Percentiles rank a stretch among this genome's conserved stretches.
These are phyloP conservation scores for Sinohyriopsis cumingii DNA, from an alignment of 2,888 invertebrate species.

Conservation along the genomic window DNA sequence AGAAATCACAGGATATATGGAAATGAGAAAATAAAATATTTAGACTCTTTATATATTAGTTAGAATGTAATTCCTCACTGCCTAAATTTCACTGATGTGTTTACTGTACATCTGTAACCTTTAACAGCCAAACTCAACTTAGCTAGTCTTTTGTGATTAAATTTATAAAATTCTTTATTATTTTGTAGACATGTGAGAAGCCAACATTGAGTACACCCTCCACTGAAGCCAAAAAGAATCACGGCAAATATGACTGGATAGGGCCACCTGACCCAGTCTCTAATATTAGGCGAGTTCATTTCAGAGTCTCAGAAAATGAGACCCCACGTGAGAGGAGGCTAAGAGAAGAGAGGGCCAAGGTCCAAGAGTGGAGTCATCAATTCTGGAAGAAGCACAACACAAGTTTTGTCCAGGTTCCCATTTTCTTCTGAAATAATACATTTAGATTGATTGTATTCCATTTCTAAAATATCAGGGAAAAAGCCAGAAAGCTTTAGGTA, in stretches of 20 bases:
- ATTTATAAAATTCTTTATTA: background rate
- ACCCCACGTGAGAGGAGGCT: slow-evolving; percentile 79
- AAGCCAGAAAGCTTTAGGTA: no score
- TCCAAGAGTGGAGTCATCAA: slow-evolving; percentile 87
- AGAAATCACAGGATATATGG: no score
- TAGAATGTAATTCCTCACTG: no score
- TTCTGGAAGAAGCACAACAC: slow-evolving; percentile 89
- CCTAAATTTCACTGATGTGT: no score
- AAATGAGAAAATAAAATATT: no score
- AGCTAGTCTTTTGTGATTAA: no score
- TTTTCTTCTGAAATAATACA: no score
- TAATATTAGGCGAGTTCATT: slow-evolving; percentile 83
- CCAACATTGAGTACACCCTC: background rate
- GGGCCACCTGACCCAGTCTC: slow-evolving; percentile 88
- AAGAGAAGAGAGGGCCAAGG: slow-evolving; percentile 79
- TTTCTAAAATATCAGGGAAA: no score
- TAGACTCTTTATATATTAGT: no score
- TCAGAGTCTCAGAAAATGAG: slow-evolving; percentile 80
- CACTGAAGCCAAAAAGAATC: slow-evolving; percentile 8
- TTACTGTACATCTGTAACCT: no score
- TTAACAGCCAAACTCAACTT: no score
- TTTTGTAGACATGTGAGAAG: slow-evolving; percentile 5
- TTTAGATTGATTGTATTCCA: background rate
- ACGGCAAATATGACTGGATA: slow-evolving; percentile 77
- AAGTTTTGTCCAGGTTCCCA: slow-evolving; percentile 80